These are phyloP conservation scores for Eurytoma adleriae DNA, from an alignment of 2,888 invertebrate species.

Conservation along the genomic window DNA sequence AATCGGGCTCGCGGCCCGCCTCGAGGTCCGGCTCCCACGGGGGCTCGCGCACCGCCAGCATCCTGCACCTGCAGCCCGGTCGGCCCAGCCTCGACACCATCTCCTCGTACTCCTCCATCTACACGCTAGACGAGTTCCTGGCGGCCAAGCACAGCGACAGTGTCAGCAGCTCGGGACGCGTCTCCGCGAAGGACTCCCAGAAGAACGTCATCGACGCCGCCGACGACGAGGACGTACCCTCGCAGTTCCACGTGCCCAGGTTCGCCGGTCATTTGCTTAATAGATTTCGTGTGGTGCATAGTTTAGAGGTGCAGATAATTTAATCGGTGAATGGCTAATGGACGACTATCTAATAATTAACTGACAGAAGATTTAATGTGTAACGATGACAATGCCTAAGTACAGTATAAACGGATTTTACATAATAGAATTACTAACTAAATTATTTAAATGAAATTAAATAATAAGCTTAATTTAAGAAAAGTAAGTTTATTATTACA, in stretches of 20 bases:
- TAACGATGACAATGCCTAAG: no score
- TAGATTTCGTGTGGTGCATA: background rate
- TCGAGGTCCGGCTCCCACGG: constrained; percentile 17
- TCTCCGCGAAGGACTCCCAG: constrained; percentile 34
- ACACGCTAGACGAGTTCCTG: constrained; percentile 28
- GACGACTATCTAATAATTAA: no score
- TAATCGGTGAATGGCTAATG: no score
- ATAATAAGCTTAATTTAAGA: no score
- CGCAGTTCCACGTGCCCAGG: constrained; percentile 68
- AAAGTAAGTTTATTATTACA: no score
- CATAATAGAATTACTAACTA: no score
- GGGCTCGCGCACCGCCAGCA: constrained; percentile 3
- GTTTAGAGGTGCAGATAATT: no score
- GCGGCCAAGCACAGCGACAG: constrained; percentile 5
- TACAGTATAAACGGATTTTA: no score
- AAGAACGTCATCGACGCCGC: constrained; percentile 48
- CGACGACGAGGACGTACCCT: constrained; percentile 61
- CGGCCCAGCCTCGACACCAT: constrained; percentile 45
- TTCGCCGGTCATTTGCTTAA: constrained; percentile 23
- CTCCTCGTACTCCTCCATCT: constrained; percentile 43
- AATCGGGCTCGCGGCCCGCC: background rate
- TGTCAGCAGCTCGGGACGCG: constrained; percentile 49
- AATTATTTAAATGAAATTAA: no score
- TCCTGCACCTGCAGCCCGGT: background rate
- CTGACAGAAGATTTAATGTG: no score